Base-by-base conservation (phyloP, 2,797 vertebrate genomes). In the Tolypeutes matacus region DNA sequence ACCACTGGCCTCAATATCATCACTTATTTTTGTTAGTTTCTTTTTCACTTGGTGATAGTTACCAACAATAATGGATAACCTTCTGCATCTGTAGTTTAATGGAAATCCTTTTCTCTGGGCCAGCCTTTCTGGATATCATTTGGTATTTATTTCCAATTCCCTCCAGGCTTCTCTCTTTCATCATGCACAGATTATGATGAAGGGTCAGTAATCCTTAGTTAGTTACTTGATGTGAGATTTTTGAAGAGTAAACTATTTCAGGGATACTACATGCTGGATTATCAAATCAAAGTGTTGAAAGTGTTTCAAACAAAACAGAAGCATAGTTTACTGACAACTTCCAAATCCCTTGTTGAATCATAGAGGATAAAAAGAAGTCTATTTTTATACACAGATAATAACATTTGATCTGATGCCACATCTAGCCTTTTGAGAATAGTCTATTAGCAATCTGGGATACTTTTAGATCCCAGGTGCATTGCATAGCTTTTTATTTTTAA, bases 221-320 rank as follows among this genome's bases (percentile, higher is more conserved):
- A 67, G 73, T 93, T 86, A 94, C 67, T 92, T 86, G 64, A 85
- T 58, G 51, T 46, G 64, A 86, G 18, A 17, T 76, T 93, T 93
- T 96, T 31, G 31, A 88, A 92, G 49, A 90, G 85, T 62, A 85
- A 93, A 96, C 25, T 73, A 96, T 95, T 94, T 96, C 46, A 94
- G 83, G 34, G 86, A 60, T 75, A 69, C 7, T 25, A 25, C 15
- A 62, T 76, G 29, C 64, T 62, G 70, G 58, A 90, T 96, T 88
- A 94, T 92, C 27, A 96, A 94, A 78, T 85, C n/a, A 65, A 78
- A 85, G 14, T 70, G 27, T 76, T 94, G 53, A 95, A 95, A 94
- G 39, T 60, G 23, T 69, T 96, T 95, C 70, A 93, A 88, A 91
- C 21, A 70, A 90, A 95, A 78, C 12, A 86, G 86, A 93, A 90